A percentile compares a stretch with the other conserved stretches of the same genome.
Conservation (phyloP, 1,140 invertebrate species). For the Eubasilissa regina region DNA sequence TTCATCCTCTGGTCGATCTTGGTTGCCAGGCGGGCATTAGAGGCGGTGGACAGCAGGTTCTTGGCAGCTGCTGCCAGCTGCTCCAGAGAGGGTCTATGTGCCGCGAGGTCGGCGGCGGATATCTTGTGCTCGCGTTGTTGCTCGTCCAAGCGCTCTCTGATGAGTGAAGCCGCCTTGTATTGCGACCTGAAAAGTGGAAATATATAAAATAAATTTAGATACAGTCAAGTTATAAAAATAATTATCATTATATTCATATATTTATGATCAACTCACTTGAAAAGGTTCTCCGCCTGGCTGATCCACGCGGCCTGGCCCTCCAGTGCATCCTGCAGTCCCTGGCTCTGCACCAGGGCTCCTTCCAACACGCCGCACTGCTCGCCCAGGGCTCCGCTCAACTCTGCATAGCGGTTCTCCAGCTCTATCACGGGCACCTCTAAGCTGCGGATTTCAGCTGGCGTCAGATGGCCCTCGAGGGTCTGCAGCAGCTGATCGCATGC, state of each 20-base stretch:
- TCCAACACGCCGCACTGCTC: constrained; percentile 90
- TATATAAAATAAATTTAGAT: too few species aligned
- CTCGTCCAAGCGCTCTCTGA: constrained; percentile 91
- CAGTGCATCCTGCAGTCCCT: constrained; percentile 94
- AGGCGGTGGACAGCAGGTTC: constrained; percentile 86
- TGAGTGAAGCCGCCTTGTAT: constrained; percentile 87
- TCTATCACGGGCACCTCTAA: constrained; percentile 86
- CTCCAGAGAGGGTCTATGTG: constrained; percentile 87
- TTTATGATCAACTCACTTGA: constrained; percentile 81
- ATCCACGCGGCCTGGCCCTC: constrained; percentile 90
- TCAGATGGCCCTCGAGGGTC: constrained; percentile 85
- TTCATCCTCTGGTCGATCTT: constrained; percentile 90
- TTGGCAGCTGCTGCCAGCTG: constrained; percentile 84
- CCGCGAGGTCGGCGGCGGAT: constrained; percentile 87
- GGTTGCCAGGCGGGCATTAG: constrained; percentile 89
- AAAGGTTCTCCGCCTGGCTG: constrained; percentile 85
- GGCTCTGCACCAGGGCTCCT: constrained; percentile 91
- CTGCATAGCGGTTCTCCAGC: constrained; percentile 84
- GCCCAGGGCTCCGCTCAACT: constrained; percentile 80
- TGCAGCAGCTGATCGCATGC: constrained; percentile 81
- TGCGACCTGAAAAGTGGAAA: constrained; percentile 71
- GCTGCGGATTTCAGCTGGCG: constrained; percentile 82
- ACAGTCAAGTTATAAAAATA: too few species aligned
- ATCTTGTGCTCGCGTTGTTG: constrained; percentile 88
- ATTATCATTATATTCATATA: too few species aligned